Evolutionary conservation across 23 tunicate genomes (phyloP), one percentile per base, ranked within the genome.

Genomic region (Oikopleura dioica): DNA sequence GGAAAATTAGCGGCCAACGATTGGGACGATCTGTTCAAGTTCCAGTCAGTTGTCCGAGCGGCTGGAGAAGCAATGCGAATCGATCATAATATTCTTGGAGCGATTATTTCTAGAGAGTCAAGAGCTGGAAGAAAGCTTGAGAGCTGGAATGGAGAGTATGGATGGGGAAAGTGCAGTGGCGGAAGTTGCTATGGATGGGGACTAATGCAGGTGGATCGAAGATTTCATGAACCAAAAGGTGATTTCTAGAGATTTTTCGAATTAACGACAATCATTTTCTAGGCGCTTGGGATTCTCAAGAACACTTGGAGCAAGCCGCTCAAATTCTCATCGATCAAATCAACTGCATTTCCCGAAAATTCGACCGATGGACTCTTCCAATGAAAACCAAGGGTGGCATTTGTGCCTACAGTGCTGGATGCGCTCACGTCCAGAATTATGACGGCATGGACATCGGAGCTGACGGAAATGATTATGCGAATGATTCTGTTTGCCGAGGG

Each of bases 201-300:
- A 0, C 78, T 88, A 0, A 88, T 88, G 95, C 95, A 88, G 86
- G 86, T 88, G 35, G 95, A 88, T 44, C 81, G 85, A 37, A 78
- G 95, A 4, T 88, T 81, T 37, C 95, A 88, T 68, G 78, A 68
- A 23, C 44, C 85, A 26, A 32, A 37, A 75, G 88, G 88, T 16
- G 88, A 84, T 1, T 84, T 84, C 1, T 77, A n/a, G n/a, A n/a
- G n/a, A n/a, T n/a, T n/a, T n/a, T n/a, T n/a, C n/a, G n/a, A n/a
- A n/a, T n/a, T n/a, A n/a, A n/a, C n/a, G n/a, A n/a, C n/a, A n/a
- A n/a, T n/a, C n/a, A n/a, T n/a, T n/a, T n/a, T n/a, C n/a, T n/a
- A 63, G 72, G 72, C 2, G 72, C 72, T 12, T 63, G 33, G 30
- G 72, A 63, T 63, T 63, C 72, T 28, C 72, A 63, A 28, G 72